Evolutionary conservation across 2,888 invertebrate genomes (phyloP).

Genomic region (Hirtodrosophila alboralis): DNA sequence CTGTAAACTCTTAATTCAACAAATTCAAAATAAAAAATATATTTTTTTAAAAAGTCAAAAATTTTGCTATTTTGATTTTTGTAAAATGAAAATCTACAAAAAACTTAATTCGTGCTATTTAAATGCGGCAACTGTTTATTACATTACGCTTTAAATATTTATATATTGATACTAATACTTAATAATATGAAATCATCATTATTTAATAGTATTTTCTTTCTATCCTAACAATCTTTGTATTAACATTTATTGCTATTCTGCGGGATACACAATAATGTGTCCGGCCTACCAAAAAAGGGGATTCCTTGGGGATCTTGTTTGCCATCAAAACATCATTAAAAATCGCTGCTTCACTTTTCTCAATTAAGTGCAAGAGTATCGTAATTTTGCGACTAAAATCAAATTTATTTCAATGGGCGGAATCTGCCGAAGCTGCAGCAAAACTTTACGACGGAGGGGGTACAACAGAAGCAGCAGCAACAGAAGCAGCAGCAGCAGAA

Average conservation of each 20-base stretch:
- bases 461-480: slow-evolving; percentile 12
- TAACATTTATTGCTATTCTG: not conserved
- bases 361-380: slow-evolving; percentile 64
- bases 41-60: no score
- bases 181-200: not conserved
- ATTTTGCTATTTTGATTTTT: no score
- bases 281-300: not conserved
- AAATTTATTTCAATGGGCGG: slow-evolving; percentile 69
- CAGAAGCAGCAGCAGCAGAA: slow-evolving; percentile 23
- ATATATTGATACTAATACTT: no score
- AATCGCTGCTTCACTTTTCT: slow-evolving; percentile 71
- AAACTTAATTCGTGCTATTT: no score
- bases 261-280: not conserved
- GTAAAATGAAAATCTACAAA: no score
- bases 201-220: not conserved
- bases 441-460: not conserved
- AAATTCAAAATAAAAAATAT: no score
- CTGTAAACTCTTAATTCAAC: no score
- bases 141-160: no score
- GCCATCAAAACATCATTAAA: slow-evolving; percentile 66
- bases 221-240: not conserved
- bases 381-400: slow-evolving; percentile 74
- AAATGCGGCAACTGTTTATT: no score
- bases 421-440: slow-evolving; percentile 31
- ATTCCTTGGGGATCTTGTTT: slow-evolving; percentile 12